Conservation (phyloP, 2,113 vertebrate genomes). For the Grantiella picta region DNA sequence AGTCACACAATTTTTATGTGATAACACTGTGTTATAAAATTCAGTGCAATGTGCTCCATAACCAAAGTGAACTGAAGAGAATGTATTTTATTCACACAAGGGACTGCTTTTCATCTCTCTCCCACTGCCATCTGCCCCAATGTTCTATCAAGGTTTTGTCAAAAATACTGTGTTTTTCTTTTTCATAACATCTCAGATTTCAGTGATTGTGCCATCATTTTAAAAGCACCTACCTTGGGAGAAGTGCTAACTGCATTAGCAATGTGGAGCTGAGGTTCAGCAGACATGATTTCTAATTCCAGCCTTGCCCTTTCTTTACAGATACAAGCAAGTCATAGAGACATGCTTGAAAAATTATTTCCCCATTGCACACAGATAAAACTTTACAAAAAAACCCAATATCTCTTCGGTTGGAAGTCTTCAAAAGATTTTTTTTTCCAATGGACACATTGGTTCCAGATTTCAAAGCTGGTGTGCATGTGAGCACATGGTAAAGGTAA, state of each 20-base stretch:
- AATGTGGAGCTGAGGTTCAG: not conserved
- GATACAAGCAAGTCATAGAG: not conserved
- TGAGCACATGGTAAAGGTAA: accelerated
- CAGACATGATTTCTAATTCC: not conserved
- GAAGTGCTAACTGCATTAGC: not conserved
- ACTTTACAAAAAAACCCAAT: not conserved
- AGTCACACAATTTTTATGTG: accelerated
- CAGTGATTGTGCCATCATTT: not conserved
- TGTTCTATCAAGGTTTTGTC: not conserved
- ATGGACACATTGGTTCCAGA: not conserved
- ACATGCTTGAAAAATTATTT: not conserved
- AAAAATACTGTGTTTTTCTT: not conserved
- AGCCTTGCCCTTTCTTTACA: not conserved
- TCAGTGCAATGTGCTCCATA: not conserved
- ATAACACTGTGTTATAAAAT: not conserved
- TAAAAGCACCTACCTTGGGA: not conserved
- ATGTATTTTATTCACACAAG: not conserved
- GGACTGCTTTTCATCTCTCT: not conserved
- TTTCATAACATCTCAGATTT: not conserved
- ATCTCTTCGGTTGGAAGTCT: not conserved
- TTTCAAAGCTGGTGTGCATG: not conserved
- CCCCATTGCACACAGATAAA: not conserved
- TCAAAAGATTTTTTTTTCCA: not conserved
- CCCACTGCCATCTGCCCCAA: not conserved
- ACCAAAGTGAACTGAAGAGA: not conserved